Evolutionary conservation across 2,797 vertebrate species (phyloP).

Genomic region (Myripristis murdjan): DNA sequence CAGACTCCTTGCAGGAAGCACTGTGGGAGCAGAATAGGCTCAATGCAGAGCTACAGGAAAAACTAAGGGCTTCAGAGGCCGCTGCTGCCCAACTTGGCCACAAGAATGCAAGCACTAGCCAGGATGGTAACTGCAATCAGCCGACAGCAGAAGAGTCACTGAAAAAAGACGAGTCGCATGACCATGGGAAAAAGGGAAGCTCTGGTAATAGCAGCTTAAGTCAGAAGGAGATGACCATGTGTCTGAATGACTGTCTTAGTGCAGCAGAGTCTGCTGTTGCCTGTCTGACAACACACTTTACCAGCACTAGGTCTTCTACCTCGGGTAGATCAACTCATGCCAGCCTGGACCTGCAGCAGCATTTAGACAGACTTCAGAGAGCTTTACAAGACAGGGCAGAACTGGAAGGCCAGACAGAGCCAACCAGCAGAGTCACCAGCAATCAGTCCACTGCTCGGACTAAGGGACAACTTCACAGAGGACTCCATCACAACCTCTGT

Average conservation of each 20-base stretch:
- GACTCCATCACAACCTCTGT: slow-evolving; percentile 74
- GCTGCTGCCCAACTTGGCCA: slow-evolving; percentile 22
- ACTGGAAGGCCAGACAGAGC: slow-evolving; percentile 36
- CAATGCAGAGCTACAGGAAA: slow-evolving; percentile 78
- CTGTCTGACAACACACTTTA: slow-evolving; percentile 74
- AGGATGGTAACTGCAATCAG: slow-evolving; percentile 29
- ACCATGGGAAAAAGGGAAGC: neutral
- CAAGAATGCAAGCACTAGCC: neutral
- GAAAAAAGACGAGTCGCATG: slow-evolving; percentile 23
- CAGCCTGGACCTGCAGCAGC: slow-evolving; percentile 65
- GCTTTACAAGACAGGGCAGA: slow-evolving; percentile 71
- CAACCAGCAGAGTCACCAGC: slow-evolving; percentile 14
- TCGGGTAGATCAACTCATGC: slow-evolving; percentile 38
- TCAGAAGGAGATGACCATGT: slow-evolving; percentile 44
- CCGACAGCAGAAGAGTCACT: slow-evolving; percentile 28
- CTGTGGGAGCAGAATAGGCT: slow-evolving; percentile 75
- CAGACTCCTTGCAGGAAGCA: slow-evolving; percentile 77
- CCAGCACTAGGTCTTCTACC: slow-evolving; percentile 35
- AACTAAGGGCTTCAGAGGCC: slow-evolving; percentile 61
- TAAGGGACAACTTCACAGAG: slow-evolving; percentile 49
- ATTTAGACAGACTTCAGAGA: slow-evolving; percentile 79
- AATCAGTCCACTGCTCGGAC: slow-evolving; percentile 10
- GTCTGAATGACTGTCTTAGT: slow-evolving; percentile 76
- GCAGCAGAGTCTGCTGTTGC: slow-evolving; percentile 77
- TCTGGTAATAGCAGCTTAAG: slow-evolving; percentile 29